These are phyloP conservation scores for Archips xylosteana DNA, from an alignment of 2,888 invertebrate genomes.

Conservation along the genomic window DNA sequence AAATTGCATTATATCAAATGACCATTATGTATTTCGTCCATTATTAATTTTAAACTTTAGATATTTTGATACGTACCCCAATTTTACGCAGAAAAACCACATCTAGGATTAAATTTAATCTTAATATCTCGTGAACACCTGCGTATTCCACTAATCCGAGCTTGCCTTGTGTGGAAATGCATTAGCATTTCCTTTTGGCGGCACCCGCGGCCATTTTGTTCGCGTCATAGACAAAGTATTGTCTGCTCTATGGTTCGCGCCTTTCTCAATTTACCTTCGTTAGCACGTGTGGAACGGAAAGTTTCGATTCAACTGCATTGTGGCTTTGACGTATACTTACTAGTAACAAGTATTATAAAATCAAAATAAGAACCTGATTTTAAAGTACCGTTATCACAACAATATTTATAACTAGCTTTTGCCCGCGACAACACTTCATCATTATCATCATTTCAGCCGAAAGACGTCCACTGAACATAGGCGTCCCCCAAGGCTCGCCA, in stretches of 20 bases:
- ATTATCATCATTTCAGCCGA: too few relatives aligned
- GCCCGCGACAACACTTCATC: too few relatives aligned
- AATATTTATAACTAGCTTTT: too few relatives aligned
- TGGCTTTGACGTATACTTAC: background rate
- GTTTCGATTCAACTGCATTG: background rate
- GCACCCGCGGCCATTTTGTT: slow-evolving; percentile 36
- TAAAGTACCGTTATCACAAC: too few relatives aligned
- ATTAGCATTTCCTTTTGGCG: slow-evolving; percentile 42
- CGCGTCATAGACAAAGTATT: slow-evolving; percentile 33
- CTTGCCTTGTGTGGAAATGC: slow-evolving; percentile 39
- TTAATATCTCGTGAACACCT: slow-evolving; percentile 36
- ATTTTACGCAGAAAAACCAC: background rate
- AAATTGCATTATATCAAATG: too few relatives aligned
- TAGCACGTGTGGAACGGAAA: slow-evolving; percentile 31
- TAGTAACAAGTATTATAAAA: too few relatives aligned
- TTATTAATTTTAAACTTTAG: too few relatives aligned
- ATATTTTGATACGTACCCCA: too few relatives aligned
- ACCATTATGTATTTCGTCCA: too few relatives aligned
- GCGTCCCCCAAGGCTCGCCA: too few relatives aligned
- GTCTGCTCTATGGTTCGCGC: slow-evolving; percentile 33
- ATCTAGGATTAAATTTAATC: slow-evolving; percentile 24
- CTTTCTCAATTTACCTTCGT: slow-evolving; percentile 39
- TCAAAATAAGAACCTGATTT: too few relatives aligned
- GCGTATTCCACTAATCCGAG: slow-evolving; percentile 36
- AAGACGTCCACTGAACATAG: too few relatives aligned